These are phyloP conservation scores for Polyergus mexicanus DNA, from an alignment of 1,140 invertebrate species.

Conservation along the genomic window DNA sequence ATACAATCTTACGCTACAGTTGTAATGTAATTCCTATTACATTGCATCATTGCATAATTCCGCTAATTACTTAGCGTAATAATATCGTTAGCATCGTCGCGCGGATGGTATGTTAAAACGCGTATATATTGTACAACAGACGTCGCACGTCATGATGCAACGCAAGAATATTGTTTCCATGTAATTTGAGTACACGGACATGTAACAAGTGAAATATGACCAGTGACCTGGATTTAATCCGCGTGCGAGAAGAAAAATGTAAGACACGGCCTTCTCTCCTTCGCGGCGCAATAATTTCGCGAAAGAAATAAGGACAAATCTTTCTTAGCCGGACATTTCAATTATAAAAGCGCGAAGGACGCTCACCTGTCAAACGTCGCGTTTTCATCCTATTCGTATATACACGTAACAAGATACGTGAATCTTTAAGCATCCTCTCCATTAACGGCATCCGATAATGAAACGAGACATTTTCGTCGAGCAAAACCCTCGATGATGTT, in stretches of 20 bases:
- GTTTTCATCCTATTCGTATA: neutral
- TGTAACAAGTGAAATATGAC: slow-evolving; percentile 31
- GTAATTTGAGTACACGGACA: slow-evolving; percentile 39
- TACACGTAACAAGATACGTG: neutral
- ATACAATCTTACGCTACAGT: slow-evolving; percentile 39
- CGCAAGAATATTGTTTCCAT: slow-evolving; percentile 46
- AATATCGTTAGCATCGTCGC: slow-evolving; percentile 43
- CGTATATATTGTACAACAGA: neutral
- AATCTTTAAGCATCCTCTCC: slow-evolving; percentile 44
- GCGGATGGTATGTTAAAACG: slow-evolving; percentile 14
- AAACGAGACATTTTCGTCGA: slow-evolving; percentile 29
- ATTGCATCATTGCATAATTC: slow-evolving; percentile 40
- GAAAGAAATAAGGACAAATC: slow-evolving; percentile 14
- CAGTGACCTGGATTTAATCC: slow-evolving; percentile 52
- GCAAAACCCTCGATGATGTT: slow-evolving; percentile 29
- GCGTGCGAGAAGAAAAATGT: slow-evolving; percentile 16
- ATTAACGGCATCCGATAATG: slow-evolving; percentile 44
- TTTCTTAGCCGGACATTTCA: slow-evolving; percentile 28
- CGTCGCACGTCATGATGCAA: slow-evolving; percentile 1
- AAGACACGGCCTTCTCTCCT: neutral
- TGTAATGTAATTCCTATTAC: slow-evolving; percentile 54
- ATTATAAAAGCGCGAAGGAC: slow-evolving; percentile 51
- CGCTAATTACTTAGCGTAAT: slow-evolving; percentile 30
- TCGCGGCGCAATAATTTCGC: neutral
- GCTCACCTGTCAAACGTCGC: slow-evolving; percentile 17